Conservation (phyloP, 2,113 vertebrate genomes). For the Brienomyrus longianalis region DNA sequence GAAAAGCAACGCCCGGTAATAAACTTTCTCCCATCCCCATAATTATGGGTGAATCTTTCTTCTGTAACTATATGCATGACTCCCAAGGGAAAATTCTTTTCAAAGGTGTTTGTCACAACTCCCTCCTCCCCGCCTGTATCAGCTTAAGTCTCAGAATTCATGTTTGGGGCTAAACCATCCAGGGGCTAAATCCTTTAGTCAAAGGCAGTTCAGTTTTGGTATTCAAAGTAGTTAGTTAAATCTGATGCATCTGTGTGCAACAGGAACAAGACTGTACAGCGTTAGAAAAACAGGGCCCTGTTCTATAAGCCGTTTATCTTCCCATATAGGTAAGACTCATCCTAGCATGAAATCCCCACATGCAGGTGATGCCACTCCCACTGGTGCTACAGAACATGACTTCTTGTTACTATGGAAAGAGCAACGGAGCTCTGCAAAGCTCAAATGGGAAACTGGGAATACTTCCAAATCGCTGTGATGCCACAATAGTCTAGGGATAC, state of each 20-base stretch:
- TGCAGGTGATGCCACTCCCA: not conserved
- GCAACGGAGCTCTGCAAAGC: not conserved
- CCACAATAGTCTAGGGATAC: slow-evolving; percentile 5
- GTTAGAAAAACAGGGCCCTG: not conserved
- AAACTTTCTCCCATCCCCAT: not conserved
- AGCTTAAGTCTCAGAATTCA: not conserved
- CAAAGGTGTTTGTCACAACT: not conserved
- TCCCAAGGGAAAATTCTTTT: not conserved
- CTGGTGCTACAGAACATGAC: not conserved
- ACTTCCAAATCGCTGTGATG: not conserved
- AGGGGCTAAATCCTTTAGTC: not conserved
- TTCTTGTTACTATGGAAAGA: not conserved
- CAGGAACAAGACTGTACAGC: not conserved
- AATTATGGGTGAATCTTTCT: not conserved
- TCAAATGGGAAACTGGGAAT: not conserved
- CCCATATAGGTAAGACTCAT: not conserved
- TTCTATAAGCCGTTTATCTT: not conserved
- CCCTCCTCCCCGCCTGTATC: not conserved
- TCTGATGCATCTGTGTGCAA: not conserved
- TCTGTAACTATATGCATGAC: not conserved
- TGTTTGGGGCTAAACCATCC: not conserved
- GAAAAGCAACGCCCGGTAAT: slow-evolving; percentile 4
- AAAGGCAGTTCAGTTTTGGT: not conserved
- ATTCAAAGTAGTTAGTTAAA: not conserved
- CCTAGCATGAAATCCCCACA: not conserved